These are phyloP conservation scores for Nasua narica DNA, from an alignment of 2,797 vertebrate species.

Conservation along the genomic window DNA sequence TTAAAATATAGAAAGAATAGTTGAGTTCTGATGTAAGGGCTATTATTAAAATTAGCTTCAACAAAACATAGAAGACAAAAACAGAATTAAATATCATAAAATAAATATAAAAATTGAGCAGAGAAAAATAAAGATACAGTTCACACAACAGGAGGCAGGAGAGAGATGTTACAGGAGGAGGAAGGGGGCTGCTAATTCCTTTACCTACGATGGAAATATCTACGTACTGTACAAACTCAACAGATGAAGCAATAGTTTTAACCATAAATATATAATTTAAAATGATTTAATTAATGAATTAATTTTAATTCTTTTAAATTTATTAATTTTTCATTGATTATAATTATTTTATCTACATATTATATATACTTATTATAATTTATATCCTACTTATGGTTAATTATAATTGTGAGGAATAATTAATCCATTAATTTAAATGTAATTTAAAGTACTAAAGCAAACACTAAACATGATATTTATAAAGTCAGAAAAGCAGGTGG, in stretches of 20 bases:
- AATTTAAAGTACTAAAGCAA: neutral
- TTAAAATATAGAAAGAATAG: neutral
- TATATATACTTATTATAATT: neutral
- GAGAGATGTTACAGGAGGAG: neutral
- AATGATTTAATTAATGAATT: neutral
- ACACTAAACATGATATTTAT: neutral
- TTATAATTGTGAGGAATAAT: neutral
- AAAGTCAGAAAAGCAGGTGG: neutral
- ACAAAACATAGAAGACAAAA: neutral
- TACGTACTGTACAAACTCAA: neutral
- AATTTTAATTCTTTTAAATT: neutral
- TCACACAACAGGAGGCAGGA: neutral
- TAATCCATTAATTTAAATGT: neutral
- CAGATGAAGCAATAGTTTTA: neutral
- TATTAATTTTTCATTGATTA: neutral
- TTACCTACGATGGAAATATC: neutral
- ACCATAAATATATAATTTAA: neutral
- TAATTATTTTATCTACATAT: neutral
- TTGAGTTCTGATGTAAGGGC: neutral
- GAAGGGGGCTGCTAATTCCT: neutral
- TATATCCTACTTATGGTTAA: neutral
- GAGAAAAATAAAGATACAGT: neutral
- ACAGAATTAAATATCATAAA: neutral
- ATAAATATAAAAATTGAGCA: neutral
- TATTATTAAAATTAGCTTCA: neutral